These are phyloP conservation scores for Drosophila dunni DNA, from an alignment of 1,140 invertebrate genomes.

Conservation along the genomic window DNA sequence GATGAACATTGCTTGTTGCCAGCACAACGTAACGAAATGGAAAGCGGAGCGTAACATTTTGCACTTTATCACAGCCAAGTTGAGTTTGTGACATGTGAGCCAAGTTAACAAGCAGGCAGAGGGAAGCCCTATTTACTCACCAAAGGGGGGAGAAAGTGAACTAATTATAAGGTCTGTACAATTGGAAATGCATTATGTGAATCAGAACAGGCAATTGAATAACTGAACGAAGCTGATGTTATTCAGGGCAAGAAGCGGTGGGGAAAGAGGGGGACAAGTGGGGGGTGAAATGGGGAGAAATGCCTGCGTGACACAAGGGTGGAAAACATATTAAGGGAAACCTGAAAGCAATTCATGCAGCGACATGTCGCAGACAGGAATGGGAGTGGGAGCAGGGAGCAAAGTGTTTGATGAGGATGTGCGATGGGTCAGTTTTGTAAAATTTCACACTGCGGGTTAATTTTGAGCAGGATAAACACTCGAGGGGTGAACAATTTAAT, in stretches of 20 bases:
- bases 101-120: slow-evolving; percentile 16
- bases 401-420: slow-evolving; percentile 6
- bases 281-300: neutral
- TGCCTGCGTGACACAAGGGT: neutral
- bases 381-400: neutral
- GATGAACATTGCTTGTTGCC: slow-evolving; percentile 67
- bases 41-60: slow-evolving; percentile 58
- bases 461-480: slow-evolving; percentile 44
- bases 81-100: slow-evolving; percentile 28
- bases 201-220: slow-evolving; percentile 17
- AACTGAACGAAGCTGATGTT: slow-evolving; percentile 12
- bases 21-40: slow-evolving; percentile 55
- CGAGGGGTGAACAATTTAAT: neutral
- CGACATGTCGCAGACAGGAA: neutral
- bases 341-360: slow-evolving; percentile 26
- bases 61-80: slow-evolving; percentile 25
- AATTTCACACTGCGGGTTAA: slow-evolving; percentile 61
- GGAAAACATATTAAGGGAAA: slow-evolving; percentile 1
- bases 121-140: slow-evolving; percentile 39
- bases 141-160: slow-evolving; percentile 6
- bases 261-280: neutral
- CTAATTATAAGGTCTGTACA: slow-evolving; percentile 4
- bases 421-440: slow-evolving; percentile 63
- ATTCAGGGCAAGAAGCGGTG: slow-evolving; percentile 5
- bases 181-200: slow-evolving; percentile 38